Evolutionary conservation across 2,888 invertebrate species (phyloP), one percentile per base, ranked within the genome.

Genomic region (Orthonychiurus folsomi): DNA sequence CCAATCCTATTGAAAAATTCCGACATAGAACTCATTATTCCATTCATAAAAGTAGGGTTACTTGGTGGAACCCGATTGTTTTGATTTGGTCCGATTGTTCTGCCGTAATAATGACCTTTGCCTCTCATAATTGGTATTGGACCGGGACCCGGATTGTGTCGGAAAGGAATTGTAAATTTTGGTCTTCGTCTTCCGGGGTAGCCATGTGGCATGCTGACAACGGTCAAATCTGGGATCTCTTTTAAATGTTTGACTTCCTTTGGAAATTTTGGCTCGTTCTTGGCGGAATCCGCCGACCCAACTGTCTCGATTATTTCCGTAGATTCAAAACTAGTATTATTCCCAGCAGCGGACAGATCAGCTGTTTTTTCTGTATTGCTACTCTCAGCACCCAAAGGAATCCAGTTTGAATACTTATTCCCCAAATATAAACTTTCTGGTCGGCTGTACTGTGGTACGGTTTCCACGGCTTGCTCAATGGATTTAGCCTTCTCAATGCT

Each of bases 11-110:
- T 67, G 66, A 71, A 73, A 57, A 73, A 71, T 26, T 62, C 67
- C 21, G 72, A 65, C n/a, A 73, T 71, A 47, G 72, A 69, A 50
- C 71, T 69, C 71, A 73, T 71, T 24, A 73, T 60, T 26, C 66
- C 64, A 65, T 70, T 69, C 62, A 73, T 65, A 37, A 71, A 71
- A 5, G 64, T 20, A 5, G 59, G 9, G 18, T 25, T 21, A 15
- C 3, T 3, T 23, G 48, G 59, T 20, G 5, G 24, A 23, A 18
- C 21, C 3, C 21, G 48, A 23, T 24, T 12, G 20, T 24, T 28
- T 27, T 3, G 12, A 9, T 21, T 24, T 3, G 27, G 28, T 21
- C 24, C 20, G n/a, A 52, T 52, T n/a, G 52, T 52, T 52, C 21
- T 52, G 52, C 52, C 52, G n/a, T 52, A 52, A 23, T 52, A 52